Base-by-base conservation (phyloP, 53 echinoderm and acorn worm species). In the Pentamera pediparva region DNA sequence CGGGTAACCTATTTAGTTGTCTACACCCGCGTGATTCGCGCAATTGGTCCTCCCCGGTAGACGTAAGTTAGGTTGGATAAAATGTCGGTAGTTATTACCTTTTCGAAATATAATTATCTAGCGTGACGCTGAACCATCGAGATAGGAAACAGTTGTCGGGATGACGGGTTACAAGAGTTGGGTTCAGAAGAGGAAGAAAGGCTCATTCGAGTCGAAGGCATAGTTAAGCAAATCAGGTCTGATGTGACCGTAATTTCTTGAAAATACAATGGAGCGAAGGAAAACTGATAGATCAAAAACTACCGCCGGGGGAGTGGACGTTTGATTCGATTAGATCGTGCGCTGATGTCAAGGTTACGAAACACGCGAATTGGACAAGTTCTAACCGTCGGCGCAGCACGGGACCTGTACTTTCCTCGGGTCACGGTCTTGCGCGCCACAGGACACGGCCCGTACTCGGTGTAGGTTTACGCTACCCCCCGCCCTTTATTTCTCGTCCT, bases 401-500 rank as follows among this genome's bases (percentile, higher is more conserved):
- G 67, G 38, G 67, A 67, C 27, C 25, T 67, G 67, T 67, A 67
- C 67, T 67, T 67, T 67, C 25, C 37, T 10, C 31, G 67, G 67
- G 67, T 67, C 67, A 67, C 67, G 67, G 67, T 67, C 67, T 29
- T 67, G 22, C 37, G 45, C 67, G 20, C 67, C 41, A 43, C 67
- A 45, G 67, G 67, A 67, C 37, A 10, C 67, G 67, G 19, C 45
- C 67, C 45, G 67, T 67, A 43, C 67, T 67, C 24, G 67, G 67
- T 67, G 67, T 67, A 67, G 67, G 29, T 26, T 67, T 67, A 67
- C 67, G 37, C 13, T 43, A 67, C 67, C 67, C 67, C 67, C 67
- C 45, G 67, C 67, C 67, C 67, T 38, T 31, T 47, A 67, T 67
- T 67, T 43, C 67, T 67, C 67, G 67, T 67, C 67, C 67, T 43